Evolutionary conservation across 35 echinoderm and acorn worm genomes (phyloP).

Genomic region (Stichopus chloronotus): DNA sequence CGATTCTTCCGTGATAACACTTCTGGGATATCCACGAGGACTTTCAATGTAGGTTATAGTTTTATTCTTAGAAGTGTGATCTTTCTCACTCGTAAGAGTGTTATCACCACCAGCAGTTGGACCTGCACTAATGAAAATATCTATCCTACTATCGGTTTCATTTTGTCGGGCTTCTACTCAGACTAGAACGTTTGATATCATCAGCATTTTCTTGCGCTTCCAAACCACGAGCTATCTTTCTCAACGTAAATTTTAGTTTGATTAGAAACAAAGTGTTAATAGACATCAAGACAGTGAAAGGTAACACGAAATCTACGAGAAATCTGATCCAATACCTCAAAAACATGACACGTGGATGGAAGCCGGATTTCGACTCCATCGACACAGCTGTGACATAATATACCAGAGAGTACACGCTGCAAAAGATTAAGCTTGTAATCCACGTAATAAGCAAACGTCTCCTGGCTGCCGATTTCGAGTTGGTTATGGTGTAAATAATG

Average conservation of each 20-base stretch:
- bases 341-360: background rate
- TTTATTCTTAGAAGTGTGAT: too few species aligned
- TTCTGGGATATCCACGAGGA: too few species aligned
- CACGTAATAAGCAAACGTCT: background rate
- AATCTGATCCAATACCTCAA: background rate
- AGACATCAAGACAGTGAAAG: background rate
- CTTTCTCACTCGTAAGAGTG: too few species aligned
- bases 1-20: too few species aligned
- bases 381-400: background rate
- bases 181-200: too few species aligned
- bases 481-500: background rate
- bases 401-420: background rate
- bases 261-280: background rate
- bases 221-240: background rate
- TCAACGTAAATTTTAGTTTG: background rate
- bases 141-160: too few species aligned
- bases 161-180: too few species aligned
- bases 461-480: background rate
- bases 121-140: too few species aligned
- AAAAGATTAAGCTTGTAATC: background rate
- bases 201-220: background rate
- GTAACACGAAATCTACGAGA: background rate
- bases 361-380: background rate
- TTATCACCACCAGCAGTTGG: too few species aligned
- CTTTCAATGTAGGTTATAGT: too few species aligned